phyloP scores from a whole-genome alignment of 2,888 invertebrate genomes.

The Salpingus planirostris region DNA sequence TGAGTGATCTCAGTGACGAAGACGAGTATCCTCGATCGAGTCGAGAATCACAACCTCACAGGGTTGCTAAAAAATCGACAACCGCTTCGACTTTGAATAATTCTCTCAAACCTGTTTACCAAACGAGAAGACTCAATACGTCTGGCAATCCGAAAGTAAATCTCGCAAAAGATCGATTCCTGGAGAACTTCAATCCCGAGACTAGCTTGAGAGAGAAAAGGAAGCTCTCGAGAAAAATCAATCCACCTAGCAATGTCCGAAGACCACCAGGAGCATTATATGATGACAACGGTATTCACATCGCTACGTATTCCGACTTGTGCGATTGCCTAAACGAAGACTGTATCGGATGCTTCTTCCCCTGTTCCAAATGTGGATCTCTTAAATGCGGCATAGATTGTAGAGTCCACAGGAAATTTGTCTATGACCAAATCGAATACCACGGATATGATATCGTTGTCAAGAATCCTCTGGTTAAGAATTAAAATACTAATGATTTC shows the following conservation, averaged over 20 bases:
- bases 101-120: constrained; percentile 6
- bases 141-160: constrained; percentile 19
- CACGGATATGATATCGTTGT: constrained; percentile 66
- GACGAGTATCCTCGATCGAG: too few relatives aligned
- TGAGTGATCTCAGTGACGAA: constrained; percentile 17
- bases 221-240: constrained; percentile 61
- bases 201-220: constrained; percentile 68
- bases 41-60: too few relatives aligned
- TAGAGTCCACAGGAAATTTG: constrained; percentile 67
- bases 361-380: constrained; percentile 64
- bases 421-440: constrained; percentile 67
- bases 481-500: too few relatives aligned
- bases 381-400: constrained; percentile 75
- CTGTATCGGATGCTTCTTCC: constrained; percentile 81
- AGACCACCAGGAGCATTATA: constrained; percentile 52
- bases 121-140: constrained; percentile 12
- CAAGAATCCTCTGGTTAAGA: constrained; percentile 43
- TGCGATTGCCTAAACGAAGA: constrained; percentile 75
- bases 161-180: constrained; percentile 21
- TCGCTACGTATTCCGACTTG: constrained; percentile 56
- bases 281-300: constrained; percentile 61
- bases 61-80: constrained; percentile 29
- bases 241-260: constrained; percentile 41
- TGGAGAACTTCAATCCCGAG: constrained; percentile 66
- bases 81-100: too few relatives aligned